Evolutionary conservation across 2,888 invertebrate genomes (phyloP), one percentile per base, ranked within the genome.

Genomic region (Zygogramma bicolorata): DNA sequence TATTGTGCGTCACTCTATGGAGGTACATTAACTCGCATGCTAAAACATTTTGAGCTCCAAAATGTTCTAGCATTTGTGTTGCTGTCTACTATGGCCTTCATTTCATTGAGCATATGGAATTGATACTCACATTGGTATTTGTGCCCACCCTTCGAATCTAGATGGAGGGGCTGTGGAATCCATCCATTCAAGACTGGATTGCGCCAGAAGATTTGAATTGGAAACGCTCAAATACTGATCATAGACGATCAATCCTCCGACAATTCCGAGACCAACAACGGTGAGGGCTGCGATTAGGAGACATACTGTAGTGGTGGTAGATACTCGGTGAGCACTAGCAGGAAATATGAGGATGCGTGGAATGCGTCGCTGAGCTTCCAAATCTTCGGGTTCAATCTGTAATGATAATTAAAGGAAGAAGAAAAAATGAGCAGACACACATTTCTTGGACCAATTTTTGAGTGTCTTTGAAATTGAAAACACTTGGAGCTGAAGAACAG

Each of bases 181-280:
- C 4, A 18, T 13, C 20, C 46, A 38, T 29, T 58, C 69, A 4
- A 62, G 29, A 22, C 58, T 46, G 29, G 29, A 58, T 5, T 53
- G 57, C 18, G 70, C 71, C 29, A 75, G 68, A n/a, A n/a, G n/a
- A 68, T 91, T 90, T 82, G n/a, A n/a, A n/a, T 89, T 85, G 84
- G 91, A 91, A 58, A 88, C 89, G 68, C 90, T 89, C 13, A 91
- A 89, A 84, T 93, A 93, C 80, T 94, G 91, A 65, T 91, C 91
- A 87, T 95, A 96, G 65, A 96, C 88, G 83, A 93, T 92, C 68
- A 94, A 89, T 3, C 95, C 95, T 6, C 93, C 92, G 65, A 91
- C 86, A 40, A 93, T 88, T 10, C 94, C 94, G 82, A 93, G 90
- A 73, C 94, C 90, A 82, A 94, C 90, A 22, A 95, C 91, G 70